Conservation (phyloP, 1,140 invertebrate genomes). For the Aphis craccivora region DNA sequence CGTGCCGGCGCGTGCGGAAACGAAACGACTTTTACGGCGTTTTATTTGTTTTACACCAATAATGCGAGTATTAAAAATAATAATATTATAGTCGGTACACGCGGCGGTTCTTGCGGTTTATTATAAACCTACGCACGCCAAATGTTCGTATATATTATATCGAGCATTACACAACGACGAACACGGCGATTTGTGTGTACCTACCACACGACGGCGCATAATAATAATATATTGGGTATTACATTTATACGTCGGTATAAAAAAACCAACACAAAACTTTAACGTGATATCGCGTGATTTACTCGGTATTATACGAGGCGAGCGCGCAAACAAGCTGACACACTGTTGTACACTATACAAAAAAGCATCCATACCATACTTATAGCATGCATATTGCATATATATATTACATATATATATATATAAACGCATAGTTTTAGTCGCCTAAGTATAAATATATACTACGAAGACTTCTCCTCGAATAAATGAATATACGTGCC, state of each 20-base stretch:
- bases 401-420: too few species aligned
- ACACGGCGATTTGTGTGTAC: not conserved
- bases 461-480: not conserved
- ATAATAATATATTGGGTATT: not conserved
- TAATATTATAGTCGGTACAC: not conserved
- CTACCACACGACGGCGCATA: not conserved
- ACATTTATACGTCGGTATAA: not conserved
- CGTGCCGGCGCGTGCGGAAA: not conserved
- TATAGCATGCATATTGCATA: too few species aligned
- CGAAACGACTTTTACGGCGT: not conserved
- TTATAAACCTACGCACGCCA: not conserved
- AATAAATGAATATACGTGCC: not conserved
- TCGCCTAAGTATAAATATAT: too few species aligned
- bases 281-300: constrained; percentile 34
- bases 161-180: not conserved
- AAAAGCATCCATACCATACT: not conserved
- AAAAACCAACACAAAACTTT: not conserved
- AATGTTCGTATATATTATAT: not conserved
- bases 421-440: too few species aligned
- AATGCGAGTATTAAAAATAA: not conserved
- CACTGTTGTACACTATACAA: not conserved
- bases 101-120: not conserved
- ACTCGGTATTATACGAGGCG: not conserved
- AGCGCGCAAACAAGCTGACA: not conserved
- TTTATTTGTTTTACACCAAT: constrained; percentile 19